These are phyloP conservation scores for Odocoileus hemionus DNA, from an alignment of 2,113 vertebrate genomes.

Conservation along the genomic window DNA sequence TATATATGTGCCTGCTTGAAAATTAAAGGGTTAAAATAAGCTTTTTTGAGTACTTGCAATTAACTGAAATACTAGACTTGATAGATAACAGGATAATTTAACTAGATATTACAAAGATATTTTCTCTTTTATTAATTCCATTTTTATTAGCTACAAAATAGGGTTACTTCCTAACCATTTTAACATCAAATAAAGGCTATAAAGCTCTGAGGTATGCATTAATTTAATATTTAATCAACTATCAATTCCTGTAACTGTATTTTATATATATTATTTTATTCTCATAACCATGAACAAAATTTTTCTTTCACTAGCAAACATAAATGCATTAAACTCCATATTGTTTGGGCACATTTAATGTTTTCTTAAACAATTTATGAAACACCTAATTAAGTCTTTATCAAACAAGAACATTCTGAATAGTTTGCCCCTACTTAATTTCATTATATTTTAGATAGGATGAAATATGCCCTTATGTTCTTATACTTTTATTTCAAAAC, in stretches of 20 bases:
- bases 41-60: background rate
- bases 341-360: background rate
- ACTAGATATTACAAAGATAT: background rate
- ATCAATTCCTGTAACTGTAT: background rate
- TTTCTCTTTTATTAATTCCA: background rate
- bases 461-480: background rate
- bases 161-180: background rate
- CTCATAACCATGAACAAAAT: background rate
- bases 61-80: background rate
- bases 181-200: background rate
- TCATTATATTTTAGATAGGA: background rate
- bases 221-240: constrained; percentile 21
- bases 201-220: background rate
- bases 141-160: background rate
- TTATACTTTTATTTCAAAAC: constrained; percentile 27
- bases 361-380: background rate
- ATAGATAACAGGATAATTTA: background rate
- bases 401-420: background rate
- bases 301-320: background rate
- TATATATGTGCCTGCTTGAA: background rate
- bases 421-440: background rate
- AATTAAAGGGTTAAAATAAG: background rate
- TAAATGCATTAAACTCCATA: background rate
- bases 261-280: background rate
- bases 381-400: background rate